Percentiles rank a stretch among this genome's conserved stretches.
phyloP scores from a whole-genome alignment of 2,113 vertebrate species.

The Rhombomys opimus region DNA sequence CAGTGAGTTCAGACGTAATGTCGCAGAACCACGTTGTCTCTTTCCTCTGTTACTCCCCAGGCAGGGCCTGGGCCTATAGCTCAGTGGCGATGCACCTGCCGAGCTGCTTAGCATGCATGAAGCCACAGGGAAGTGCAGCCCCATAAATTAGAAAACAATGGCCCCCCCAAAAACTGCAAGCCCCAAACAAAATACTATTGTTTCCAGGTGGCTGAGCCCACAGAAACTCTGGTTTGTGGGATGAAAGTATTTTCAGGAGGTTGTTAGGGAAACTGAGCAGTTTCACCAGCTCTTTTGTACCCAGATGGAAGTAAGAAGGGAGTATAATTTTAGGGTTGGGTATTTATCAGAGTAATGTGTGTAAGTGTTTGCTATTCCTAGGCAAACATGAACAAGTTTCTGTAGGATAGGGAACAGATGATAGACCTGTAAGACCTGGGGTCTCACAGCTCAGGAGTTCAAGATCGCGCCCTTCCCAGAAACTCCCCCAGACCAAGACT shows the following conservation, averaged over 20 bases:
- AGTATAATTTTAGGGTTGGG: background rate
- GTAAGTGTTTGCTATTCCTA: background rate
- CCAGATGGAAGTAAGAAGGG: background rate
- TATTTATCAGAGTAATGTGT: background rate
- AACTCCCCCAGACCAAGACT: no score
- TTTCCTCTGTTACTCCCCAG: background rate
- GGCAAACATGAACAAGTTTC: background rate
- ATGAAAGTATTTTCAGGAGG: background rate
- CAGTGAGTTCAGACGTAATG: slow-evolving; percentile 13
- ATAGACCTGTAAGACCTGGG: no score
- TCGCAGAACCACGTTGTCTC: background rate
- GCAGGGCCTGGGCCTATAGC: background rate
- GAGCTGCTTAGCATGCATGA: background rate
- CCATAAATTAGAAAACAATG: background rate
- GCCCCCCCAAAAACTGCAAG: background rate
- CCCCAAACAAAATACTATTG: background rate
- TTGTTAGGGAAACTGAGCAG: background rate
- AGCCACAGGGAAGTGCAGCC: background rate
- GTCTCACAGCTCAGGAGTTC: no score
- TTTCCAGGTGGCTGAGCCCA: background rate
- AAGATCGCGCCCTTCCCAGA: no score
- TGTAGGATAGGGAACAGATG: background rate
- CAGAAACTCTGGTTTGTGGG: background rate
- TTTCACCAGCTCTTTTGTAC: background rate
- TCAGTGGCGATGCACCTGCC: background rate